Percentiles rank a stretch among this genome's conserved stretches.
Evolutionary conservation across 2,113 vertebrate genomes (phyloP).

Genomic region (Psilopsiagon aymara): DNA sequence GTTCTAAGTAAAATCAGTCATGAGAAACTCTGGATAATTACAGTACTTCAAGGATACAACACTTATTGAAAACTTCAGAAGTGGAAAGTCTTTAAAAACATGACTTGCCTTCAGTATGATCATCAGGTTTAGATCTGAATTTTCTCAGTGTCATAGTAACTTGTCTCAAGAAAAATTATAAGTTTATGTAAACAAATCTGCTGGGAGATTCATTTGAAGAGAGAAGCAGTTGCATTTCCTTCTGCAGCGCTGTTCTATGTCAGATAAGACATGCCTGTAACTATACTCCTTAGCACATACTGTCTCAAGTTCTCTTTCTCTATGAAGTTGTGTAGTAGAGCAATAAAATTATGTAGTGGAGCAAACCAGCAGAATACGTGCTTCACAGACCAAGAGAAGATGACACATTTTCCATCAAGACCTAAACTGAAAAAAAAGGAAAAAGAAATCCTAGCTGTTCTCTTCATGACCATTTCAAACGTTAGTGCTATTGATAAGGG

Average conservation of each 20-base stretch:
- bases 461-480: neutral
- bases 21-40: neutral
- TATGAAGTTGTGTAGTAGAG: neutral
- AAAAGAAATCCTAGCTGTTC: neutral
- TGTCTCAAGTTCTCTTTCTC: neutral
- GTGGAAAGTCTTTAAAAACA: neutral
- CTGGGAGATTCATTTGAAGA: neutral
- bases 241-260: neutral
- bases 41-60: neutral
- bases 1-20: neutral
- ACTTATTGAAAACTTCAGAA: neutral
- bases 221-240: neutral
- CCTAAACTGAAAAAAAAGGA: neutral
- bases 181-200: neutral
- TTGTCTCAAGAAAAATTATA: neutral
- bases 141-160: neutral
- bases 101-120: neutral
- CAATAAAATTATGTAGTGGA: neutral
- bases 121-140: neutral
- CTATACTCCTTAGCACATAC: neutral
- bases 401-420: neutral
- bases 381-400: neutral
- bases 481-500: neutral
- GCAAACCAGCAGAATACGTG: neutral
- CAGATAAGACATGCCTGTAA: neutral